These are phyloP conservation scores for Mythimna albipuncta DNA, from an alignment of 2,888 invertebrate species.

Conservation along the genomic window DNA sequence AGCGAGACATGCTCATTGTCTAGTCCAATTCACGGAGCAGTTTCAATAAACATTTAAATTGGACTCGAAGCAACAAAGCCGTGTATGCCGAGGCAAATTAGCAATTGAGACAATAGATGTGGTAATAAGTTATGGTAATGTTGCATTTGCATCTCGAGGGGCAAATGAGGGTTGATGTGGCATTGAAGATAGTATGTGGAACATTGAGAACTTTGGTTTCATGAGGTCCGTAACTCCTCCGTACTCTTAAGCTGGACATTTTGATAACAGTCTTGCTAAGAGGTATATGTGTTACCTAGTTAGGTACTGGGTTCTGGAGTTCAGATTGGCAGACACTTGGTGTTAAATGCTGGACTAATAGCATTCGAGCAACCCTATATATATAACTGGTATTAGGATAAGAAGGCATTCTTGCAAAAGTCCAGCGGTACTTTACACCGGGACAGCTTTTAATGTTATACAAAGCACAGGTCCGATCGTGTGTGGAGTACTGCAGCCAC, in stretches of 20 bases:
- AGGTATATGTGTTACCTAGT: neutral
- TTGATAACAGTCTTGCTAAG: neutral
- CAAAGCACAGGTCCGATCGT: too few relatives aligned
- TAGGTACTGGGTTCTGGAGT: neutral
- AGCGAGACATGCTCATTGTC: constrained; percentile 59
- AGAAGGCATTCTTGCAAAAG: too few relatives aligned
- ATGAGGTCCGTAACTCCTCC: too few relatives aligned
- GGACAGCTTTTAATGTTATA: too few relatives aligned
- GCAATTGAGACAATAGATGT: constrained; percentile 55
- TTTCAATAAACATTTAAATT: constrained; percentile 67
- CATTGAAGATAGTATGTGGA: neutral
- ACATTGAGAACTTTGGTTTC: neutral
- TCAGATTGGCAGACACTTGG: neutral
- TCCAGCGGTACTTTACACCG: too few relatives aligned
- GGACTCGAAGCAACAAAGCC: constrained; percentile 57
- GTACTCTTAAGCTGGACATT: neutral
- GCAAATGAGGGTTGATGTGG: constrained; percentile 3
- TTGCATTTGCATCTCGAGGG: constrained; percentile 29
- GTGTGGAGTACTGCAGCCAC: too few relatives aligned
- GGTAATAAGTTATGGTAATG: constrained; percentile 53
- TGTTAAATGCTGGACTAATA: too few relatives aligned
- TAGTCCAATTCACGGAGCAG: constrained; percentile 52
- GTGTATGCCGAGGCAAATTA: constrained; percentile 57
- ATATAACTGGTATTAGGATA: too few relatives aligned
- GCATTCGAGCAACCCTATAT: neutral